A percentile compares a stretch with the other conserved stretches of the same genome.
Evolutionary conservation across 2,113 vertebrate genomes (phyloP).

Genomic region (Echinops telfairi): DNA sequence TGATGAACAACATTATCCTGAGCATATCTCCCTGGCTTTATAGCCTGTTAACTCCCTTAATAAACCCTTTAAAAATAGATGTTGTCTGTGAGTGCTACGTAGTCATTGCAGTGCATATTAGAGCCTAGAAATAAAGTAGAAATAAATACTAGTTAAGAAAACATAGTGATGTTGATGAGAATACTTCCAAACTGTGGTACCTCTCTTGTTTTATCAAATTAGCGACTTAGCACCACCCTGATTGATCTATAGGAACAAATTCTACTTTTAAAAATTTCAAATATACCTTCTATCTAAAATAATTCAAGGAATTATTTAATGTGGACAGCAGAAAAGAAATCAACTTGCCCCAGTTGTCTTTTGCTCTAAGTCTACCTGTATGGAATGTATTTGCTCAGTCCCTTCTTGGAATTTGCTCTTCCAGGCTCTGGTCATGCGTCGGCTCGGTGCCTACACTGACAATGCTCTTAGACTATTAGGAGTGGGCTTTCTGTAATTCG

Average conservation of each 20-base stretch:
- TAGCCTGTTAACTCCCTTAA: too few species aligned
- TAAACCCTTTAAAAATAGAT: too few species aligned
- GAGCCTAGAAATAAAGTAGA: too few species aligned
- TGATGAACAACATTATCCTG: too few species aligned
- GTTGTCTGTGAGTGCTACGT: too few species aligned
- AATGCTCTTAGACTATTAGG: neutral
- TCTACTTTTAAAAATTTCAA: neutral
- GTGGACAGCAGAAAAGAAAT: neutral
- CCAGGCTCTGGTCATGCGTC: neutral
- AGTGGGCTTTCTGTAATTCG: neutral
- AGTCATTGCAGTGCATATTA: too few species aligned
- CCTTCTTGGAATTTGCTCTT: neutral
- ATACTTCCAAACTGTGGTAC: neutral
- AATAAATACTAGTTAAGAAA: too few species aligned
- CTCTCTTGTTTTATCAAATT: neutral
- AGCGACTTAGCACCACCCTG: constrained; percentile 2
- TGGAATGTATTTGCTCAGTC: neutral
- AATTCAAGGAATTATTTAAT: neutral
- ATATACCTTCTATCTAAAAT: neutral
- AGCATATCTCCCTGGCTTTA: too few species aligned
- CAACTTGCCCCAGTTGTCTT: neutral
- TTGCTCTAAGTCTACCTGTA: neutral
- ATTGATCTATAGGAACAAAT: neutral
- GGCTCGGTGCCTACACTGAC: neutral
- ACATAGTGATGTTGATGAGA: neutral